Base-by-base conservation (phyloP, 2,113 vertebrate genomes). In the Dipodomys spectabilis region DNA sequence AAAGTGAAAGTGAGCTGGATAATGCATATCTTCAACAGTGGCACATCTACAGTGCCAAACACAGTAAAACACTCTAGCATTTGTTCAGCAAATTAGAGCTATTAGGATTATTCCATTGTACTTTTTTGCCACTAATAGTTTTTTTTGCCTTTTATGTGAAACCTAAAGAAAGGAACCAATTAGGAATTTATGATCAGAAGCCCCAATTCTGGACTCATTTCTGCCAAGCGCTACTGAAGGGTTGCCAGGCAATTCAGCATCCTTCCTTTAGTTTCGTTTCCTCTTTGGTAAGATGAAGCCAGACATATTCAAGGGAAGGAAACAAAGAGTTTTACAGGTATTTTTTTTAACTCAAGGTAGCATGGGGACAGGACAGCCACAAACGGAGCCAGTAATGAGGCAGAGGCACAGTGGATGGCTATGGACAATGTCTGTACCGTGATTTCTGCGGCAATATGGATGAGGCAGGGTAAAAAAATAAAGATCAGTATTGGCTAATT, bases 261-360 rank as follows among this genome's bases (percentile, higher is more conserved):
- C 18, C 90, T 87, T 72, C 77, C 49, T 44, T 6, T 20, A 62
- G 68, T 74, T 72, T 68, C 20, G 5, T 83, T 91, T 82, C 64
- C 39, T 90, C 68, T 79, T 85, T 80, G 28, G 39, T 80, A 68
- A 71, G 39, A 27, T 39, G 20, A 95, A 32, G 53, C 20, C 20
- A 87, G 77, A 81, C 27, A 10, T 18, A 79, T 44, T 60, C 15
- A 65, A 9, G 10, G 69, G 20, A 71, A 32, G 86, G 19, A 91
- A 77, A 86, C 12, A 53, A 68, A 39, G 68, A 64, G 2, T 62
- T 90, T 60, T 57, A 15, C 2, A 28, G 23, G 72, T 74, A 78
- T 28, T 57, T 18, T 18, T 57, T 57, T 57, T 18, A 57, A 13
- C 53, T 27, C 22, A 25, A 5, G 49, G 18, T 16, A 18, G 23